phyloP scores from a whole-genome alignment of 2,113 vertebrate genomes.

The Apeltes quadracus region DNA sequence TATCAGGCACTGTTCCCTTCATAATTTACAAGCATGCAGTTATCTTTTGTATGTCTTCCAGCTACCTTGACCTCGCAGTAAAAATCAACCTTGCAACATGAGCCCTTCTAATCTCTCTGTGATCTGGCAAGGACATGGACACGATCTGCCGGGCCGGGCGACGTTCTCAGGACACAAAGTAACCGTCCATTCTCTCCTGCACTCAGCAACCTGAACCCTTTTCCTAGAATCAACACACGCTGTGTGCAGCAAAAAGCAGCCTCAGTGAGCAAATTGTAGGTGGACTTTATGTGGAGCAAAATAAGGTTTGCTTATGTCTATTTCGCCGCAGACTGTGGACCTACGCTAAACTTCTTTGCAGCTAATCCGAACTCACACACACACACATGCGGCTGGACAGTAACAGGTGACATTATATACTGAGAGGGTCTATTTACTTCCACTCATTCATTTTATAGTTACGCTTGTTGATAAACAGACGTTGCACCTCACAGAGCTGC shows the following conservation, averaged over 20 bases:
- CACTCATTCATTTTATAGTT: background rate
- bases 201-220: slow-evolving; percentile 1
- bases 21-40: background rate
- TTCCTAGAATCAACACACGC: slow-evolving; percentile 12
- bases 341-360: background rate
- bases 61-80: slow-evolving; percentile 32
- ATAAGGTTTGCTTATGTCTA: no score
- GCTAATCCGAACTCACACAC: background rate
- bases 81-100: slow-evolving; percentile 15
- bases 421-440: background rate
- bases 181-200: slow-evolving; percentile 17
- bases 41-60: slow-evolving; percentile 4
- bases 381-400: background rate
- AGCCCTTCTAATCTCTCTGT: slow-evolving; percentile 20
- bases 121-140: slow-evolving; percentile 18
- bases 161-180: slow-evolving; percentile 3
- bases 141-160: background rate
- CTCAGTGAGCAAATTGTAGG: no score
- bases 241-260: background rate
- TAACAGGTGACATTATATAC: background rate
- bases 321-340: no score
- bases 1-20: background rate
- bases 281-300: no score
- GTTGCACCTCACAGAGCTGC: background rate
- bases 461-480: background rate